A percentile compares a stretch with the other conserved stretches of the same genome.
These are phyloP conservation scores for Lottia gigantea DNA, from an alignment of 2,888 invertebrate genomes.

Conservation along the genomic window DNA sequence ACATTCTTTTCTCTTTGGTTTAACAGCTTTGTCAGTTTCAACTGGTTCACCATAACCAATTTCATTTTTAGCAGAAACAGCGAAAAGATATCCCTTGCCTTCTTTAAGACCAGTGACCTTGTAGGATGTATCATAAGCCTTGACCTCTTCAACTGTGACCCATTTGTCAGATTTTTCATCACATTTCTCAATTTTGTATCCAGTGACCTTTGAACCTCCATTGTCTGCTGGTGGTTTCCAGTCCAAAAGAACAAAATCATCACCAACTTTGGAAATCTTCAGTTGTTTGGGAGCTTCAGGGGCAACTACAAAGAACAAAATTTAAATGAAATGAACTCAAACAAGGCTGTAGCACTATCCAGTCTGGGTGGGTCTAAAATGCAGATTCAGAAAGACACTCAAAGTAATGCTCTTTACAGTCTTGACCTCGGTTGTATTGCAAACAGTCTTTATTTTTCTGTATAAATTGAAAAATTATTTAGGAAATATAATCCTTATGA, in stretches of 20 bases:
- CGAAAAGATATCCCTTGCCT: conserved; percentile 80
- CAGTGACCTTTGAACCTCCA: conserved; percentile 44
- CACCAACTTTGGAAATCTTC: conserved; percentile 20
- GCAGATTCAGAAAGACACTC: no score
- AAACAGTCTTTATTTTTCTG: no score
- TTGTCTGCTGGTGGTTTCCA: conserved; percentile 62
- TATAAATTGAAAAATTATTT: no score
- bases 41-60: conserved; percentile 72
- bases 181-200: conserved; percentile 37
- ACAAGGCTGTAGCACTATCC: no score
- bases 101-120: conserved; percentile 43
- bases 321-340: no score
- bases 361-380: no score
- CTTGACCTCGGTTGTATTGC: no score
- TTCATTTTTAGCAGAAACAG: conserved; percentile 85
- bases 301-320: conserved; percentile 15
- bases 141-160: conserved; percentile 24
- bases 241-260: conserved; percentile 28
- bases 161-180: conserved; percentile 23
- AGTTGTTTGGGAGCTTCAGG: conserved; percentile 26
- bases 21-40: conserved; percentile 20
- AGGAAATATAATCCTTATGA: no score
- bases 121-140: conserved; percentile 28
- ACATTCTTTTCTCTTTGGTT: conserved; percentile 23
- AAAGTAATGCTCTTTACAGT: no score